Evolutionary conservation across 1,140 invertebrate genomes (phyloP), one percentile per base, ranked within the genome.

Genomic region (Oryctes rhinoceros): DNA sequence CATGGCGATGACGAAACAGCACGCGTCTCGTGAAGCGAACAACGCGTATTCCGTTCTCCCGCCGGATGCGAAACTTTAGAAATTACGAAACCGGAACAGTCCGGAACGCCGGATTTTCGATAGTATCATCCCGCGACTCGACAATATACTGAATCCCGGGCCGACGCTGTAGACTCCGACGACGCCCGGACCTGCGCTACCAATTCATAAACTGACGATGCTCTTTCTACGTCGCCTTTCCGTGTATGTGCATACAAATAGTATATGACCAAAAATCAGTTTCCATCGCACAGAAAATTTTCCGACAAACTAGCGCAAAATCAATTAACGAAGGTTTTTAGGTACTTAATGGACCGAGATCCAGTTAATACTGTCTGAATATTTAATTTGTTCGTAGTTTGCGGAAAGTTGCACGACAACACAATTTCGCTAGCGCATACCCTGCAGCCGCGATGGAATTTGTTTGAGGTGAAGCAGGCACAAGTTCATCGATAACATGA

Each of bases 91-190:
- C 65, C 65, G 65, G 65, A 67, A 67, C 65, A 20, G 20, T 67
- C 65, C 65, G 65, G 65, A 67, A 76, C 30, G 39, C 74, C 74
- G 74, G 74, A 76, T 67, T 76, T 76, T 44, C 74, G 78, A 74
- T 74, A 35, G 47, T 65, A 59, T 39, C 59, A 59, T 9, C 37
- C 20, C 78, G 78, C 78, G 59, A 35, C 35, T 44, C 78, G 78
- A 74, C 78, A 62, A 35, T 74, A n/a, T 79, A 79, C 78, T 79
- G 78, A 75, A 79, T 67, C 78, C 78, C 78, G 78, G 78, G 78
- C 78, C 78, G 78, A 79, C 78, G 78, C 78, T 39, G 67, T 75
- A 62, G 30, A 62, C 65, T 35, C 62, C 78, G 78, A 67, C 78
- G 78, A 47, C 78, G 78, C 78, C 62, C 78, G 78, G 78, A 71